Evolutionary conservation across 2,888 invertebrate species (phyloP).

Genomic region (Cheilosia vernalis): DNA sequence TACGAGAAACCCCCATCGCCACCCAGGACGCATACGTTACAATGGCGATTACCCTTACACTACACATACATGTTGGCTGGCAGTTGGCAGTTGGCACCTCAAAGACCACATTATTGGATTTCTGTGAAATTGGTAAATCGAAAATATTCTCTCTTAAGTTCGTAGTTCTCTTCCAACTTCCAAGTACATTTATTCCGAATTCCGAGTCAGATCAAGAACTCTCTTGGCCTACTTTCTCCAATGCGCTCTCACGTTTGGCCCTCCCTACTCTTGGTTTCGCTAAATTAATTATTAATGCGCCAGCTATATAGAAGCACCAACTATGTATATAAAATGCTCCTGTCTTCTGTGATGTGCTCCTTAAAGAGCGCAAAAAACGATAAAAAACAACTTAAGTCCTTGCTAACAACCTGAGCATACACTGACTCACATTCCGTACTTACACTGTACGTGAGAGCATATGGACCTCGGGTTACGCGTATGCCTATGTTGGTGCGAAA

Average conservation of each 20-base stretch:
- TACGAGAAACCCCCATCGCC: conserved; percentile 19
- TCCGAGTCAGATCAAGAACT: conserved; percentile 1
- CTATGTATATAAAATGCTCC: conserved; percentile 39
- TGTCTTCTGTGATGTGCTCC: conserved; percentile 43
- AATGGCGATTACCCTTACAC: conserved; percentile 32
- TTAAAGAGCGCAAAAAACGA: conserved; percentile 34
- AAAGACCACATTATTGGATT: neutral
- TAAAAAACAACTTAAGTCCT: conserved; percentile 43
- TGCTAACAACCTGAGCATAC: conserved; percentile 61
- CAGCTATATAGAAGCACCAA: conserved; percentile 31
- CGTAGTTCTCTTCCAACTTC: conserved; percentile 37
- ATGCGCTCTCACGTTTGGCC: neutral
- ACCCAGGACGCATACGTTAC: conserved; percentile 48
- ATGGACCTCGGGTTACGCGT: conserved; percentile 45
- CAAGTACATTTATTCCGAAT: conserved; percentile 10
- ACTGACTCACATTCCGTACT: conserved; percentile 56
- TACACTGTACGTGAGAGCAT: conserved; percentile 55
- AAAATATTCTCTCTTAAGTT: conserved; percentile 45
- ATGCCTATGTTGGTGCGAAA: conserved; percentile 65
- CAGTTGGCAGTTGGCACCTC: no score
- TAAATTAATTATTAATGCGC: conserved; percentile 70
- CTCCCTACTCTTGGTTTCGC: conserved; percentile 31
- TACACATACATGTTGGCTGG: conserved; percentile 13
- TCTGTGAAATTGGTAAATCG: neutral
- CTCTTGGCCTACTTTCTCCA: conserved; percentile 8